Base-by-base conservation (phyloP, 2,888 invertebrate genomes). In the Drosophila crucigera region DNA sequence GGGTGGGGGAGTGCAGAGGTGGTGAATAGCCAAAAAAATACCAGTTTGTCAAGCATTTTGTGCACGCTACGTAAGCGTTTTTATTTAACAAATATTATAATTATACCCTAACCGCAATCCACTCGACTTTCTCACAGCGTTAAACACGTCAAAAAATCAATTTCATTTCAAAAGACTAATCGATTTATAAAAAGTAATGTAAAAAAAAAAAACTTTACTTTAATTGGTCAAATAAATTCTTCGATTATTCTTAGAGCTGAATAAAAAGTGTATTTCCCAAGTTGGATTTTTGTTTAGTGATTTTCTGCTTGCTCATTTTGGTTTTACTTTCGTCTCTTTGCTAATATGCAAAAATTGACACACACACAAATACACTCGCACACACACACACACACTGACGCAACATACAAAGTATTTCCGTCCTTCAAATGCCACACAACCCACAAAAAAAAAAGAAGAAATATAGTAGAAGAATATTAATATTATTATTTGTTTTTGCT, bases 291-390 rank as follows among this genome's bases (percentile, higher is more conserved):
- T 14, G 10, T 5, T 50, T 16, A 0, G 19, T 30, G 50, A 1
- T 70, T 50, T 35, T 9, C 37, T 37, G 54, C 43, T 66, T 71
- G 56, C 30, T 55, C 60, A 62, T 78, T 80, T 78, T 64, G 52
- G 50, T 74, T 75, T 78, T 43, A 47, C 62, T 78, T 84, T 78
- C 30, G 22, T 77, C 62, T 69, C 83, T 88, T 76, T 68, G 82
- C 76, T 79, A 88, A 84, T 88, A 84, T 84, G 84, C 84, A 85
- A 88, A 84, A 84, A 74, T 76, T 67, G 41, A 69, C 68, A 80
- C 67, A 70, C 39, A 19, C 19, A 31, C 10, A 33, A 10, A 14
- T 11, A 11, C 4, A 39, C 19, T 16, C 6, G 3, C 16, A 16
- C 39, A 19, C 19, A 39, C 16, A 16, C 39, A 37, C 7, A 19